Evolutionary conservation across 1,140 invertebrate species (phyloP), one percentile per base, ranked within the genome.

Genomic region (Caenorhabditis latens): DNA sequence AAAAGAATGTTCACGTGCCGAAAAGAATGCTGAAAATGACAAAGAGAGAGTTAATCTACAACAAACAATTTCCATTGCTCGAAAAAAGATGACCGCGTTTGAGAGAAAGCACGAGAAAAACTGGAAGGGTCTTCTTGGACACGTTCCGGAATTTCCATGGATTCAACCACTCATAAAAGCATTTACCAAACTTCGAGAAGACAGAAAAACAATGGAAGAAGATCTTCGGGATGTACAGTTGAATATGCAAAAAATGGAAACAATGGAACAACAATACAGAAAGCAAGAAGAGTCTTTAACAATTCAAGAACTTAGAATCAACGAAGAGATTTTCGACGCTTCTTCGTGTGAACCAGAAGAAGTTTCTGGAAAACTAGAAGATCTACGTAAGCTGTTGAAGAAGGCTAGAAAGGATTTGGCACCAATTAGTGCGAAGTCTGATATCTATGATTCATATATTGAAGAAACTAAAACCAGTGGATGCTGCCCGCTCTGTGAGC

Each of bases 401-500:
- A 82, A 88, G 42, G 43, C 42, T 21, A 87, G 88, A 19, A 61
- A 63, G 40, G 43, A 89, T 63, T 57, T 87, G 13, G 83, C 85
- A 16, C 84, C 84, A 65, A 84, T 89, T 5, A 85, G 87, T 48
- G 89, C 85, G 13, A 82, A 57, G 21, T 48, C 57, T 24, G 50
- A 85, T 46, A n/a, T 89, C 11, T 89, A 89, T 46, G 71, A 84
- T 8, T 84, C 89, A 42, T 89, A 86, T 61, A 86, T 71, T 53
- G 84, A 84, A 14, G 53, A 89, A 65, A 67, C 55, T 55, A 86
- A 61, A 32, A 48, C 53, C 11, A 87, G 53, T 4, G 57, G 83
- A 9, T 58, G 40, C 24, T 89, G 89, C 57, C 89, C 89, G n/a
- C 67, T 89, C 5, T 89, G 89, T 63, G 88, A 89, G 11, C 55